Evolutionary conservation across 2,888 invertebrate genomes (phyloP).

Genomic region (Scelioninae gen. 1): DNA sequence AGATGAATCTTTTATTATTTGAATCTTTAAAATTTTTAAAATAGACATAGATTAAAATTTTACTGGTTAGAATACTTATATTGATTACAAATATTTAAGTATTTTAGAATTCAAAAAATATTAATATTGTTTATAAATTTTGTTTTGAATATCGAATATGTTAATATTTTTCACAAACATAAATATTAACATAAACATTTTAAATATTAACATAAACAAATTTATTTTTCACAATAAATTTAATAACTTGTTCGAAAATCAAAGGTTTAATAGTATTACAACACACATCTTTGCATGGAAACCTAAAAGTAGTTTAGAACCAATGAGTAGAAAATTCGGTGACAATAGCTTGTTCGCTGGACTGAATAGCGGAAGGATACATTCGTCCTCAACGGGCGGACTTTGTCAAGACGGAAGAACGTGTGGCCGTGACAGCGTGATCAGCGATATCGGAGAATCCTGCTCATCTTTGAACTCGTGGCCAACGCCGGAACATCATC

Average conservation of each 20-base stretch:
- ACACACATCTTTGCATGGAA: constrained; percentile 18
- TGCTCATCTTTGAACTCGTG: constrained; percentile 81
- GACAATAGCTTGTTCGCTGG: constrained; percentile 83
- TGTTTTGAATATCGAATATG: no score
- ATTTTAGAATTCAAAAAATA: no score
- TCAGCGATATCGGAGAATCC: constrained; percentile 82
- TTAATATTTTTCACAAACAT: no score
- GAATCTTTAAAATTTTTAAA: no score
- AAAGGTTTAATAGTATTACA: not conserved
- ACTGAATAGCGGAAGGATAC: constrained; percentile 80
- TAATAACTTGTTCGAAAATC: not conserved
- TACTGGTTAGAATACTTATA: no score
- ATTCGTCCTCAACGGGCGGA: constrained; percentile 71
- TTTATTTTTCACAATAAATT: not conserved
- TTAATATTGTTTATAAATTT: no score
- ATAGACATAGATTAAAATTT: no score
- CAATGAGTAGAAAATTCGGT: constrained; percentile 75
- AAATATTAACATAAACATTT: no score
- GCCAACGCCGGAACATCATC: constrained; percentile 82
- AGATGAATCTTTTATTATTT: no score
- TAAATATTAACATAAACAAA: no score
- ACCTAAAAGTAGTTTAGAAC: constrained; percentile 47
- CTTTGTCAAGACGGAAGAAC: constrained; percentile 68
- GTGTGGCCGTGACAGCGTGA: constrained; percentile 81
- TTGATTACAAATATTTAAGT: no score